These are phyloP conservation scores for Aporophyla lueneburgensis DNA, from an alignment of 2,888 invertebrate genomes.

Conservation along the genomic window DNA sequence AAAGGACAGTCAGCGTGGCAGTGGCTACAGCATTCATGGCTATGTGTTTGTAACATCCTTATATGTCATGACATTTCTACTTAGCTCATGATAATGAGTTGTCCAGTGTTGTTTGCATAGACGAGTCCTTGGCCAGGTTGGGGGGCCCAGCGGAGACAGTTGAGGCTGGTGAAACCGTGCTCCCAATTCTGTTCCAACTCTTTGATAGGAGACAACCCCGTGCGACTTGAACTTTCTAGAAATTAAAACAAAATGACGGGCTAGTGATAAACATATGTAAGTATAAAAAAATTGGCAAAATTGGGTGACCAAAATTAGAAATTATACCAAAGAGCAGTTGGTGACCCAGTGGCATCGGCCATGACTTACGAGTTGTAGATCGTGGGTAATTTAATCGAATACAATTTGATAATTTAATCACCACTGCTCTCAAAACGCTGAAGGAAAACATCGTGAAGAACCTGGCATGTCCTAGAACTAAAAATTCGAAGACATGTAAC, in stretches of 20 bases:
- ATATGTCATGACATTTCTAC: constrained; percentile 47
- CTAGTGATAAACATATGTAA: constrained; percentile 1
- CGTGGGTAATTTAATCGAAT: too few relatives aligned
- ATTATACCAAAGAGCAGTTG: too few relatives aligned
- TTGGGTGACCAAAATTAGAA: too few relatives aligned
- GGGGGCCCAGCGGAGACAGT: constrained; percentile 96
- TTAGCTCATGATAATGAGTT: constrained; percentile 93
- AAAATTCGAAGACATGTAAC: too few relatives aligned
- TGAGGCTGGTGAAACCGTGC: constrained; percentile 93
- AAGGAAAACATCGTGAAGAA: too few relatives aligned
- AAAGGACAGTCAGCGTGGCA: constrained; percentile 53
- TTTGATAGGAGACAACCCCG: constrained; percentile 89
- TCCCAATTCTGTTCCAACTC: constrained; percentile 93
- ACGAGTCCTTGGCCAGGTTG: constrained; percentile 95
- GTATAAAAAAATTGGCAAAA: not conserved
- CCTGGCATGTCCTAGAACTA: too few relatives aligned
- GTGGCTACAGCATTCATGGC: constrained; percentile 51
- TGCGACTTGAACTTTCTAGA: constrained; percentile 84
- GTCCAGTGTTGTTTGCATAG: constrained; percentile 96
- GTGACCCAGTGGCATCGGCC: too few relatives aligned
- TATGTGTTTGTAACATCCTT: constrained; percentile 45
- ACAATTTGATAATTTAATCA: too few relatives aligned
- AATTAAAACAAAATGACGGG: constrained; percentile 39
- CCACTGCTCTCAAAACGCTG: too few relatives aligned
- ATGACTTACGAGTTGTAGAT: too few relatives aligned